A percentile compares a stretch with the other conserved stretches of the same genome.
phyloP scores from a whole-genome alignment of 2,888 invertebrate species.

The Aphodius granarius region DNA sequence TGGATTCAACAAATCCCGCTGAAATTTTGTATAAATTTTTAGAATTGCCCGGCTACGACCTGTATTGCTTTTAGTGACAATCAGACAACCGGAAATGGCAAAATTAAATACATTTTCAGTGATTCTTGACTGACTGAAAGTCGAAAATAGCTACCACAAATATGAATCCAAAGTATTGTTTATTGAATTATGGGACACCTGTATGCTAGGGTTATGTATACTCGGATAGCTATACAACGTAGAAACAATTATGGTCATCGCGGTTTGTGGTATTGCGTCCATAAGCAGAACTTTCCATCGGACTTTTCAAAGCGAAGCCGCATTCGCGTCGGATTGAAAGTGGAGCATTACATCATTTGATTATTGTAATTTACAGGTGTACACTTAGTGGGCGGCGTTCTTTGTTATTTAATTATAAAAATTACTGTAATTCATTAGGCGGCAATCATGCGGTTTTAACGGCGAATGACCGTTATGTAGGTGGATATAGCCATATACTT shows the following conservation, averaged over 20 bases:
- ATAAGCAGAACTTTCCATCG: not conserved
- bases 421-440: not conserved
- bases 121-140: too few species aligned
- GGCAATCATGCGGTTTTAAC: slow-evolving; percentile 27
- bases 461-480: slow-evolving; percentile 26
- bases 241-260: not conserved
- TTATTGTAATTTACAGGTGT: not conserved
- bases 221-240: too few species aligned
- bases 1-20: too few species aligned
- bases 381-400: not conserved
- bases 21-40: too few species aligned
- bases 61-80: too few species aligned
- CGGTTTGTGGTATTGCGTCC: not conserved
- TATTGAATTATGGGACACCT: too few species aligned
- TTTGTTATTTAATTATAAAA: not conserved
- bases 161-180: too few species aligned
- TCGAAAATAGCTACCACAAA: too few species aligned
- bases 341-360: not conserved
- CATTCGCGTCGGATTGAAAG: not conserved
- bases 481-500: slow-evolving; percentile 26
- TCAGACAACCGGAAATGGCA: too few species aligned
- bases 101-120: too few species aligned
- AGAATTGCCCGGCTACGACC: too few species aligned
- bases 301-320: not conserved
- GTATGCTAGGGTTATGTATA: too few species aligned